These are phyloP conservation scores for Aphelenchoides fujianensis DNA, from an alignment of 1,140 invertebrate genomes.

Conservation along the genomic window DNA sequence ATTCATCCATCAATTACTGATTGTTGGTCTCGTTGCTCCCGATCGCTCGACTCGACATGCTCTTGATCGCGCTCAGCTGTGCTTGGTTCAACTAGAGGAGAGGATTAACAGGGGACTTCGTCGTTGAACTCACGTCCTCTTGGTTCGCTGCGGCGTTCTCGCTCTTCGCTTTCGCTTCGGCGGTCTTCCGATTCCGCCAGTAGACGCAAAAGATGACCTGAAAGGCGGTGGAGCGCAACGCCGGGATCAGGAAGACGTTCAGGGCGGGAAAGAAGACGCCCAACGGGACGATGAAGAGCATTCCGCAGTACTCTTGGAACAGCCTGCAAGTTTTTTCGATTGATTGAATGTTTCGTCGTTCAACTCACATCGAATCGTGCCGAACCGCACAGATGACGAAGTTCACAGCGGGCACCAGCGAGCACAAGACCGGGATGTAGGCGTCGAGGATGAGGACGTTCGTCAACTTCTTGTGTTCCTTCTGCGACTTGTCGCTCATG, in stretches of 20 bases:
- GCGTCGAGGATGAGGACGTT: slow-evolving; percentile 41
- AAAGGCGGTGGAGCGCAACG: slow-evolving; percentile 34
- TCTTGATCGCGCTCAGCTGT: no score
- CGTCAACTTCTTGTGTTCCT: slow-evolving; percentile 34
- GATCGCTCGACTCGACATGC: no score
- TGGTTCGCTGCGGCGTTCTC: neutral
- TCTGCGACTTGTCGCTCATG: slow-evolving; percentile 34
- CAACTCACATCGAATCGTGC: slow-evolving; percentile 22
- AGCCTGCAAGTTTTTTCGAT: slow-evolving; percentile 25
- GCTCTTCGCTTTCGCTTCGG: neutral
- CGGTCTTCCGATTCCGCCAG: slow-evolving; percentile 22
- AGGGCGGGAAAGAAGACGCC: slow-evolving; percentile 37
- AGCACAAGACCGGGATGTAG: slow-evolving; percentile 33
- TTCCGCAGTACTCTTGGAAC: slow-evolving; percentile 37
- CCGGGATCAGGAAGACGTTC: slow-evolving; percentile 26
- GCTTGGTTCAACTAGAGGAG: no score
- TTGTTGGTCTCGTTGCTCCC: no score
- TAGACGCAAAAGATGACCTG: slow-evolving; percentile 35
- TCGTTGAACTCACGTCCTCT: no score
- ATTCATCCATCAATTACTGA: no score
- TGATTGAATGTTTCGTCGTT: neutral
- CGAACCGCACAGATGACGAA: slow-evolving; percentile 33
- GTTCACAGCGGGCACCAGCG: slow-evolving; percentile 24
- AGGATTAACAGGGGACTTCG: no score
- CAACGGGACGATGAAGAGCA: slow-evolving; percentile 32